Conservation (phyloP, 2,113 vertebrate species). For the Psephotus haematonotus region DNA sequence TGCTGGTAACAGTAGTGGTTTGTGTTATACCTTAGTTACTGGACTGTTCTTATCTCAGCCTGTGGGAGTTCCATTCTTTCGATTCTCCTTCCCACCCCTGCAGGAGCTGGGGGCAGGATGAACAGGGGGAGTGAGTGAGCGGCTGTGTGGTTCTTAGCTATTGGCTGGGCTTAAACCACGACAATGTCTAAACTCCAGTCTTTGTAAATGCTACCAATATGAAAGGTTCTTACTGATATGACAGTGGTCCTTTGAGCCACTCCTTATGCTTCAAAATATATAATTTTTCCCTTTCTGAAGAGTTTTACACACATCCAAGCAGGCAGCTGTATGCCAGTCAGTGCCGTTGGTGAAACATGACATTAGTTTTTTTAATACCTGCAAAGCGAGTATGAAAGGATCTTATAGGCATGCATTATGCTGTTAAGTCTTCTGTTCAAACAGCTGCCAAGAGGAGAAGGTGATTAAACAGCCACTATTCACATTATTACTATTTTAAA, state of each 20-base stretch:
- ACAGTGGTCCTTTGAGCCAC: not conserved
- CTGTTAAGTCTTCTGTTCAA: not conserved
- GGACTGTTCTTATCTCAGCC: too few species aligned
- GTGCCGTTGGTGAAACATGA: not conserved
- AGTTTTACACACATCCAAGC: not conserved
- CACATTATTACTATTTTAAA: not conserved
- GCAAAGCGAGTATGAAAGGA: not conserved
- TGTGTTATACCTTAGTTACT: too few species aligned
- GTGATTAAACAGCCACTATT: constrained; percentile 40
- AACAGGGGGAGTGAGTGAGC: too few species aligned
- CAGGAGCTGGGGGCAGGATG: too few species aligned
- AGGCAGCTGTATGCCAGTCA: not conserved
- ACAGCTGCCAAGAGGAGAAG: not conserved
- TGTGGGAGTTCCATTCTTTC: too few species aligned
- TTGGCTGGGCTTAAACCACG: too few species aligned
- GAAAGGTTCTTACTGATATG: not conserved
- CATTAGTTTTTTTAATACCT: not conserved
- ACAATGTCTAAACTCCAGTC: not conserved
- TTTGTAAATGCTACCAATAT: not conserved
- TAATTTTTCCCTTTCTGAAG: not conserved
- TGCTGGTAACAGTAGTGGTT: too few species aligned
- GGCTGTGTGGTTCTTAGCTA: too few species aligned
- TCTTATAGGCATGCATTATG: not conserved
- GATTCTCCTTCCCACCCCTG: too few species aligned
- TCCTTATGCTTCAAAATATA: not conserved